Evolutionary conservation across 2,113 vertebrate genomes (phyloP), one percentile per base, ranked within the genome.

Genomic region (Danionella cerebrum): DNA sequence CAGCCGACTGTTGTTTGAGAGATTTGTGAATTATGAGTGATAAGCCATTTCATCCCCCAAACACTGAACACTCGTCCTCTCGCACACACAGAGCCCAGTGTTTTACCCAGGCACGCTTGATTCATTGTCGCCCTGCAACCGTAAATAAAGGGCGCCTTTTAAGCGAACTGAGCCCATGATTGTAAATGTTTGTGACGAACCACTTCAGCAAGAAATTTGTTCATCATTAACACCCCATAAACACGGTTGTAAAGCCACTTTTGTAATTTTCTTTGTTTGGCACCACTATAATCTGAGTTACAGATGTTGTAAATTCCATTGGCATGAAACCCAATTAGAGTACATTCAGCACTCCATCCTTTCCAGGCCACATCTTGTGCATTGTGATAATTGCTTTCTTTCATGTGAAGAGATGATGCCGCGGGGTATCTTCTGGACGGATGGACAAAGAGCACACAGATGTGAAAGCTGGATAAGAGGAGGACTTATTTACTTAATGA

Each of bases 11-110:
- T n/a, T n/a, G n/a, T n/a, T n/a, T n/a, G n/a, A 69, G 69, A 76
- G 70, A 78, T 78, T 76, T 50, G 67, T 76, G 78, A 66, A 80
- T 84, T 82, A 83, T 72, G 69, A 65, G 66, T 65, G 74, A 84
- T 82, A 81, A 78, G 57, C 59, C 52, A 58, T 69, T 68, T 72
- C 24, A 53, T 67, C 57, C 51, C 19, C 9, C 14, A 31, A 45
- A 59, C 22, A 44, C 33, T 59, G n/a, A 18, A 36, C 33, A 13
- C 48, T 53, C 29, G 7, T 22, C 14, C 27, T 36, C 50, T 33
- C 42, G 58, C 42, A 64, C 48, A 57, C 64, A 54, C 22, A 52
- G 16, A 31, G 24, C 22, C 57, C 39, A 44, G 57, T 60, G 57
- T 60, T 60, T 60, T 44, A 27, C 24, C 24, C 24, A 59, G 55